phyloP scores from a whole-genome alignment of 2,113 vertebrate species.

The Holacanthus passer region DNA sequence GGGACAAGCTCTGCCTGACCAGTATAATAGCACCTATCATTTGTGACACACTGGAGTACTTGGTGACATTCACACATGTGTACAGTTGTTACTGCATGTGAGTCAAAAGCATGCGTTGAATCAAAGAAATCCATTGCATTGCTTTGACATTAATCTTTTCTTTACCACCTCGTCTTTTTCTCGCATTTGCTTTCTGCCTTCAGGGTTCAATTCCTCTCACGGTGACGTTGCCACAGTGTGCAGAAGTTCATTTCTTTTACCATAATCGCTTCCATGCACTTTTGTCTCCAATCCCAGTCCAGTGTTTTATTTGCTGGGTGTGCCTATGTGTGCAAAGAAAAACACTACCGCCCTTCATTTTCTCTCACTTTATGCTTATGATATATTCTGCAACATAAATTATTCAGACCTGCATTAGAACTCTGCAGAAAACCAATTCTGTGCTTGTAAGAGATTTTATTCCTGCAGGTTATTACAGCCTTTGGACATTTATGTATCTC shows the following conservation, averaged over 20 bases:
- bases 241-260: slow-evolving; percentile 30
- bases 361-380: slow-evolving; percentile 33
- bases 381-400: slow-evolving; percentile 61
- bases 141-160: slow-evolving; percentile 46
- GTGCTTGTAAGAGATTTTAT: background rate
- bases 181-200: slow-evolving; percentile 16
- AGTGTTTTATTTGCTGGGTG: background rate
- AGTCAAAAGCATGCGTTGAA: slow-evolving; percentile 31
- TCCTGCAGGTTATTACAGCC: background rate
- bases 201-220: slow-evolving; percentile 11
- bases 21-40: slow-evolving; percentile 54
- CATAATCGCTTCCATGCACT: background rate
- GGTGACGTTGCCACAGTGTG: background rate
- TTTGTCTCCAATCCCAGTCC: slow-evolving; percentile 2
- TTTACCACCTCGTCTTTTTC: background rate
- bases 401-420: slow-evolving; percentile 57
- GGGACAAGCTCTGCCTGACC: slow-evolving; percentile 59
- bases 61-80: background rate
- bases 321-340: slow-evolving; percentile 3
- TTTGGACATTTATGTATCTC: background rate
- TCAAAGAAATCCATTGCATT: slow-evolving; percentile 22
- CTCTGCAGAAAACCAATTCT: slow-evolving; percentile 19
- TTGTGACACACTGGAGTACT: slow-evolving; percentile 36
- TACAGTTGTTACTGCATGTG: background rate
- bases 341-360: background rate